Base-by-base conservation (phyloP, 2,888 invertebrate genomes). In the Acleris literana region DNA sequence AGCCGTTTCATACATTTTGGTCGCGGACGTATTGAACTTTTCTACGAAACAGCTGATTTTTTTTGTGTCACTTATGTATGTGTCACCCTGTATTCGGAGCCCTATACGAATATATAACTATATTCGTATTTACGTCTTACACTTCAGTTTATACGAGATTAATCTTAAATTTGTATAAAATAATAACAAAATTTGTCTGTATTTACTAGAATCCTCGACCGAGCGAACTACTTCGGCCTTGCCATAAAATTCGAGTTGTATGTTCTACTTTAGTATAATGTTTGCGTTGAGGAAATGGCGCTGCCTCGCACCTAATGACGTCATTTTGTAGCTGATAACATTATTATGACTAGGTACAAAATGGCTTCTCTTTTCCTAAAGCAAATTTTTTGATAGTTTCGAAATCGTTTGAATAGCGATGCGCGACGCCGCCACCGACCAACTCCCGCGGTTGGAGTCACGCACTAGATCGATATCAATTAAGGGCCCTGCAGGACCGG, bases 321-420 rank as follows among this genome's bases (percentile, higher is more conserved):
- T 79, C 82, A 80, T 81, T 80, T 77, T 71, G 78, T 72, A 67
- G 75, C 76, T 75, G 80, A 80, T 83, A 82, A 79, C 79, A 76
- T 73, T 75, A 72, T 73, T 74, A 72, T 76, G 77, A 76, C 74
- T 77, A 77, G 72, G 74, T 74, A 70, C 74, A 73, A 77, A 80
- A 78, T 76, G 77, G 77, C 77, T 79, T 76, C 65, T 71, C 70
- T 63, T 69, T 64, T 64, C 66, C 55, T 56, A 61, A 61, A 25
- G 62, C 54, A 54, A 39, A 33, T 68, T 64, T 57, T 63, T 56
- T 3, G 25, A 51, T 43, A 53, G 25, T 56, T 66, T 18, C 52
- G 52, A 62, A 56, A 66, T 53, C 52, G 25, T 39, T 56, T 53
- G 33, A 46, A 57, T 9, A 66, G 22, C 33, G 39, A 33, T 57